Evolutionary conservation across 92 coral and sea anemone genomes (phyloP).

Genomic region (Bergia puertoricense): DNA sequence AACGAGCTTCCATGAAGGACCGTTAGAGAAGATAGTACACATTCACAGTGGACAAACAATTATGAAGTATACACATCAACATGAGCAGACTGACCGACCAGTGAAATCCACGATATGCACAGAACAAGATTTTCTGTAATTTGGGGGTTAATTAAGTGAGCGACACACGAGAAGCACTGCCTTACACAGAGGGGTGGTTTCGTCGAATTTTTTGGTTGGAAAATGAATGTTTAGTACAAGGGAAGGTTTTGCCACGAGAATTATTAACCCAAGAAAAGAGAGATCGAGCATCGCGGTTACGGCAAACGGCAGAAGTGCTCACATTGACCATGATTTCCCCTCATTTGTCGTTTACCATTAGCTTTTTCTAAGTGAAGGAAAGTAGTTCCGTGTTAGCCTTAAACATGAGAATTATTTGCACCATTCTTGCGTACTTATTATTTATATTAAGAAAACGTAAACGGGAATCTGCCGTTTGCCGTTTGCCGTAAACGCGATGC

Average conservation of each 20-base stretch:
- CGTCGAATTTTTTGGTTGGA: not conserved
- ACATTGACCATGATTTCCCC: no score
- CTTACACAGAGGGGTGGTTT: not conserved
- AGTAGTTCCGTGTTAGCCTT: no score
- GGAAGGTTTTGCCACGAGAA: not conserved
- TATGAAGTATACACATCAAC: not conserved
- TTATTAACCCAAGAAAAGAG: not conserved
- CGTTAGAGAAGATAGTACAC: constrained; percentile 19
- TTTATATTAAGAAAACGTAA: no score
- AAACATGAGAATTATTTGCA: no score
- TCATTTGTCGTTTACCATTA: no score
- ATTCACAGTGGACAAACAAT: not conserved
- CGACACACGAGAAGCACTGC: not conserved
- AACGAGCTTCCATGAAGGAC: constrained; percentile 84
- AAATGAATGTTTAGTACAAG: not conserved
- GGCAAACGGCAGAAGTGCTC: no score
- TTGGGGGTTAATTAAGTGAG: not conserved
- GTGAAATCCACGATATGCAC: not conserved
- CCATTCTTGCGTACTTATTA: no score
- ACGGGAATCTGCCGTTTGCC: no score
- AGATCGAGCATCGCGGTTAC: no score
- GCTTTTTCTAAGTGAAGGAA: no score
- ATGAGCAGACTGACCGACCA: not conserved
- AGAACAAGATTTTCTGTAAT: no score
- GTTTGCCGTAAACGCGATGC: no score